These are phyloP conservation scores for Euproctis similis DNA, from an alignment of 2,888 invertebrate species.

Conservation along the genomic window DNA sequence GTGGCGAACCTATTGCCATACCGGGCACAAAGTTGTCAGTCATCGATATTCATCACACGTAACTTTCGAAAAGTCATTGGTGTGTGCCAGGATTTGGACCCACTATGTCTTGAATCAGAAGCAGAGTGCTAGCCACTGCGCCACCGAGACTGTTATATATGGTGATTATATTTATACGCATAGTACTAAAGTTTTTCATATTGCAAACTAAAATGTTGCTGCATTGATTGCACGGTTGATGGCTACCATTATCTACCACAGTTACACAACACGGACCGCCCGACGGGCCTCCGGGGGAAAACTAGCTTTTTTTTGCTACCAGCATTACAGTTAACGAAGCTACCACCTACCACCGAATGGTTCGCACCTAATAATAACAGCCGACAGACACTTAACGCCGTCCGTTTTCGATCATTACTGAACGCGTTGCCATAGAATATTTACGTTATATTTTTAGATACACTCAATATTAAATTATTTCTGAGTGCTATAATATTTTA, in stretches of 20 bases:
- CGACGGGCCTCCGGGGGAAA: conserved; percentile 17
- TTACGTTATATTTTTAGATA: conserved; percentile 36
- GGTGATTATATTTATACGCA: too few species aligned
- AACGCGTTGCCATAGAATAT: conserved; percentile 31
- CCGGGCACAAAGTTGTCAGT: too few species aligned
- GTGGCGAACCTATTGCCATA: too few species aligned
- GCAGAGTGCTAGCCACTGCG: too few species aligned
- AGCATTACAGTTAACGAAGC: conserved; percentile 19
- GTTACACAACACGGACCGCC: conserved; percentile 12
- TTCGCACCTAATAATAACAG: conserved; percentile 40
- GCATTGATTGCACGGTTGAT: conserved; percentile 2
- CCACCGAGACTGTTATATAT: too few species aligned
- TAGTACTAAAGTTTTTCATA: not conserved
- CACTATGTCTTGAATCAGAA: too few species aligned
- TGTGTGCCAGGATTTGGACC: too few species aligned
- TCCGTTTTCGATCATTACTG: conserved; percentile 49
- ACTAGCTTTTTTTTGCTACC: conserved; percentile 18
- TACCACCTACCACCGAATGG: conserved; percentile 25
- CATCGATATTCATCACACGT: too few species aligned
- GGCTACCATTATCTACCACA: conserved; percentile 13
- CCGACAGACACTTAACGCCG: conserved; percentile 45
- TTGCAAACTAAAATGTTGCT: conserved; percentile 2
- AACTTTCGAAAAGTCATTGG: too few species aligned
- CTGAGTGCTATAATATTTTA: too few species aligned
- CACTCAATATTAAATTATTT: too few species aligned